Base-by-base conservation (phyloP, 1,140 invertebrate species). In the Rhyzopertha dominica region DNA sequence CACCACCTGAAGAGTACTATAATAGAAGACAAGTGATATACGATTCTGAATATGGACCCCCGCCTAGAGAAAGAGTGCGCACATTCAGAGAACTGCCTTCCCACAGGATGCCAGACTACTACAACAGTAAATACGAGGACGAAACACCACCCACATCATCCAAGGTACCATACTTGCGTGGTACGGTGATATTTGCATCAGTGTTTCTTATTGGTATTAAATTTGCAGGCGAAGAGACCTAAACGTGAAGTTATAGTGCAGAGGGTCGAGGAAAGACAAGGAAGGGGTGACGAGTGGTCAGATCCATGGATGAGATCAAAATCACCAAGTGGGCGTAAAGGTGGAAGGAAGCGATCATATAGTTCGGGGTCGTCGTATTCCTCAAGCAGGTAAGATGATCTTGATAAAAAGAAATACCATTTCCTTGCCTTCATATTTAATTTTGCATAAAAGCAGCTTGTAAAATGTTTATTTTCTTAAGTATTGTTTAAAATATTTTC, bases 261-360 rank as follows among this genome's bases (percentile, higher is more conserved):
- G 49, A 63, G 72, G 4, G 71, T 72, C 0, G 73, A 74, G 51
- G 56, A 69, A 0, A 62, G 70, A 54, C 64, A 73, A 3, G 71
- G 70, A 3, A 73, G 84, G 49, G 82, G 77, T 4, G 90, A 93
- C 61, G 89, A 92, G 61, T 95, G 90, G 90, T 84, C 84, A 16
- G 91, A 95, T 72, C 90, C 91, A 1, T 95, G 91, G 91, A 90
- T 90, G 86, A 69, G 84, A 5, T 76, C 78, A 7, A 85, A 84
- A 53, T 84, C 82, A 5, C 80, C 80, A 2, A 73, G 70, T 25
- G 58, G 68, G 1, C 62, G 72, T 12, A 69, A 72, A 43, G 65
- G 79, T 20, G 68, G 73, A 0, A 41, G 73, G 23, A 70, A 75
- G 45, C 73, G 76, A 29, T 80, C 78, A 13, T 85, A 86, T 40